A percentile compares a stretch with the other conserved stretches of the same genome.
These are phyloP conservation scores for Smittia aterrima DNA, from an alignment of 2,888 invertebrate genomes.

Conservation along the genomic window DNA sequence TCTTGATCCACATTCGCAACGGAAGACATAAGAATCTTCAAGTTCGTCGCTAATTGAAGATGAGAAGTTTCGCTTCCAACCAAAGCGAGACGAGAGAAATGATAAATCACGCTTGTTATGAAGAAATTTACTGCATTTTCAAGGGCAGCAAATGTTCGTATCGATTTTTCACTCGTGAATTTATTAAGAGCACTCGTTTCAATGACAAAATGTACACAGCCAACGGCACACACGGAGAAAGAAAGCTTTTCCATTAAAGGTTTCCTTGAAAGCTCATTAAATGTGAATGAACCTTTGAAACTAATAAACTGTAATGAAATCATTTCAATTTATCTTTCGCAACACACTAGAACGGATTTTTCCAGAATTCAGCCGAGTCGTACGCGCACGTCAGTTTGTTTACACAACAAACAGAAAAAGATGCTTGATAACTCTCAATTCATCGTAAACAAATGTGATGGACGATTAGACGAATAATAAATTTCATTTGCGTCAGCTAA, in stretches of 20 bases:
- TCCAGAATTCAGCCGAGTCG: no score
- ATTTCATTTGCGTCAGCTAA: neutral
- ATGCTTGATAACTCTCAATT: neutral
- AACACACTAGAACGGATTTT: no score
- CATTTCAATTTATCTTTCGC: no score
- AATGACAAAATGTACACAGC: neutral
- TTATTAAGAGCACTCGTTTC: neutral
- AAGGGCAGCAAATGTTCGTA: neutral
- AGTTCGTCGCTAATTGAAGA: no score
- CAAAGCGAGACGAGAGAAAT: neutral
- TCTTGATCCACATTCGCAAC: neutral
- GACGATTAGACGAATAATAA: neutral
- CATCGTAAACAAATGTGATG: neutral
- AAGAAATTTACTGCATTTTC: neutral
- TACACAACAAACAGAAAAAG: neutral
- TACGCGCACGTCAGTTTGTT: neutral
- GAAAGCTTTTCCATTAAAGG: neutral
- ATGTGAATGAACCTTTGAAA: neutral
- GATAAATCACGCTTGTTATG: neutral
- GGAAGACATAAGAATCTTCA: neutral
- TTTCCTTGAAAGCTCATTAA: neutral
- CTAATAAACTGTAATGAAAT: no score
- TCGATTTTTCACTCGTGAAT: neutral
- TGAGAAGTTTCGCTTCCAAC: no score
- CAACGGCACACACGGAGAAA: no score